Conservation (phyloP, 2,888 invertebrate species). For the Lissonota sp. region DNA sequence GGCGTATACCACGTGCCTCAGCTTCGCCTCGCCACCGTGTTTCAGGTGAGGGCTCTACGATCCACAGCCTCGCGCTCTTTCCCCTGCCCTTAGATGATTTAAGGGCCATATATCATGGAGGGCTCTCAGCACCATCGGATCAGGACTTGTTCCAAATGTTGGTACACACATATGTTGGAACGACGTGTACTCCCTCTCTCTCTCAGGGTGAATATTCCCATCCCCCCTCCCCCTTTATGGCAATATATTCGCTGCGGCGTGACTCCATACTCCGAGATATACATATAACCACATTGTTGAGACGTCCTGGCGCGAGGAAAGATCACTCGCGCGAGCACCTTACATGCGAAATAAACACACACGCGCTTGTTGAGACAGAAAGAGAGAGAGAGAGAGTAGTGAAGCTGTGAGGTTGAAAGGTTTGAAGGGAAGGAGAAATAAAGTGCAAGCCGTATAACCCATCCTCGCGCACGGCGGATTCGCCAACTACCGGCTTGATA, state of each 20-base stretch:
- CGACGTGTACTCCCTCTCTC: neutral
- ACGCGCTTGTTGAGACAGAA: neutral
- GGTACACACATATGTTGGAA: conserved; percentile 30
- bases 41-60: conserved; percentile 78
- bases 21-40: conserved; percentile 67
- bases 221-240: no score
- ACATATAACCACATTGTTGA: conserved; percentile 77
- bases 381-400: conserved; percentile 26
- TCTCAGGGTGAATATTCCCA: no score
- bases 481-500: conserved; percentile 73
- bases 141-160: conserved; percentile 41
- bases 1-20: conserved; percentile 76
- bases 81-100: conserved; percentile 77
- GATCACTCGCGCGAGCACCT: conserved; percentile 53
- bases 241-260: conserved; percentile 66
- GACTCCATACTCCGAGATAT: conserved; percentile 56
- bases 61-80: conserved; percentile 67
- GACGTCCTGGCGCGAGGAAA: conserved; percentile 71
- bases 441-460: conserved; percentile 63
- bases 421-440: conserved; percentile 65
- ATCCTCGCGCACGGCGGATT: conserved; percentile 55
- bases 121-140: conserved; percentile 78
- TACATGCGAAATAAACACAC: conserved; percentile 1
- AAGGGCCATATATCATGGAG: conserved; percentile 82
- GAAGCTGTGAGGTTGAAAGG: conserved; percentile 72